Evolutionary conservation across 2,888 invertebrate genomes (phyloP), one percentile per base, ranked within the genome.

Genomic region (Eubasilissa splendida): DNA sequence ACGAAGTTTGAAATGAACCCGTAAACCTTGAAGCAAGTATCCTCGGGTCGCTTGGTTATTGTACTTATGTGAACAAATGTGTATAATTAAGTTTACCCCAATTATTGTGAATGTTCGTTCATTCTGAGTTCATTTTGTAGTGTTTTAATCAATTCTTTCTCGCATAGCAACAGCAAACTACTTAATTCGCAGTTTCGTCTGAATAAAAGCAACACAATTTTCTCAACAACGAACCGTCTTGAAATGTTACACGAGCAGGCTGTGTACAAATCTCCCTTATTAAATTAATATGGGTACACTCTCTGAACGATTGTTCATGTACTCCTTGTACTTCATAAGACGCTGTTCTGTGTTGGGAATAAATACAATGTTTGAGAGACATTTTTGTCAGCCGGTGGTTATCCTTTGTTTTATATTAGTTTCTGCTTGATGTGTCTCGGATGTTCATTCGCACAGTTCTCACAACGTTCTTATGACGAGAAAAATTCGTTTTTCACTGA

Each of bases 251-350:
- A 33, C 31, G 56, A 54, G 71, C 54, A 2, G 71, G 50, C 71
- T 11, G 71, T 11, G 42, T 73, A 73, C 71, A 33, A 73, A 73
- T 73, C 14, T 56, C 33, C 56, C n/a, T 56, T 73, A 8, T 58
- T 56, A 54, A 73, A 73, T 73, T 73, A 73, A 58, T 58, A 56
- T 73, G 11, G 54, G 60, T 58, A 58, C 33, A 33, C 63, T 42
- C 4, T 22, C 63, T 33, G 33, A 42, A 63, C 63, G 33, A 63
- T 63, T 63, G 63, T 63, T 63, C 63, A 33, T 63, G 12, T 63
- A 33, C 31, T 63, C 42, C 42, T 68, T 52, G 14, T 68, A 14
- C 42, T 68, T 52, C 42, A 52, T 42, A 50, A 68, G 50, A 68
- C 50, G 14, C 42, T n/a, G 42, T 52, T 3, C 10, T 33, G 10